These are phyloP conservation scores for Pseudolycoriella hygida DNA, from an alignment of 2,888 invertebrate genomes.

Conservation along the genomic window DNA sequence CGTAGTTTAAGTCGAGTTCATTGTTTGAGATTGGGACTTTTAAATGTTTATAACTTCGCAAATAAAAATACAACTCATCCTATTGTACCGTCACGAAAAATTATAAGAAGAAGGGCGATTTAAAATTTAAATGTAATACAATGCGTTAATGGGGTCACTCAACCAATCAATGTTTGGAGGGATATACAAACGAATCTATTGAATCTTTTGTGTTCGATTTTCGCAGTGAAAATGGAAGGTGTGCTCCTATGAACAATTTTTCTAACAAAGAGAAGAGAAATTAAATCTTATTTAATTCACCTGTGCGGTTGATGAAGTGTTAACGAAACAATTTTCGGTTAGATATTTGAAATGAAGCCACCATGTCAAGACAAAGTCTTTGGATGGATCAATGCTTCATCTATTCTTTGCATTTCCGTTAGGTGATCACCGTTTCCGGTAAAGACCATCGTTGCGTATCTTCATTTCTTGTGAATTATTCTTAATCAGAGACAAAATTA, in stretches of 20 bases:
- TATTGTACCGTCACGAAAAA: background rate
- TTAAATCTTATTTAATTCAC: too few relatives aligned
- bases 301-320: too few relatives aligned
- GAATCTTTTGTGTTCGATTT: background rate
- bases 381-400: too few relatives aligned
- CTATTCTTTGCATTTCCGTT: conserved; percentile 4
- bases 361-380: too few relatives aligned
- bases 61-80: background rate
- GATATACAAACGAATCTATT: too few relatives aligned
- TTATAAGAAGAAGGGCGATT: background rate
- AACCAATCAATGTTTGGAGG: too few relatives aligned
- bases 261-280: too few relatives aligned
- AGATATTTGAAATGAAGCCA: too few relatives aligned
- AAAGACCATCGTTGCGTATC: conserved; percentile 6
- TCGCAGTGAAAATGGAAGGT: background rate
- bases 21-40: background rate
- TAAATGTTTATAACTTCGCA: background rate
- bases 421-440: conserved; percentile 6
- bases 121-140: conserved; percentile 2
- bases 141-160: background rate
- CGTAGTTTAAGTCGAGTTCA: background rate
- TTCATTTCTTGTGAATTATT: conserved; percentile 2
- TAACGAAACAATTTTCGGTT: too few relatives aligned
- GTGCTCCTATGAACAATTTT: too few relatives aligned
- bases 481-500: background rate